A percentile compares a stretch with the other conserved stretches of the same genome.
phyloP scores from a whole-genome alignment of 2,113 vertebrate genomes.

The Alouatta palliata region DNA sequence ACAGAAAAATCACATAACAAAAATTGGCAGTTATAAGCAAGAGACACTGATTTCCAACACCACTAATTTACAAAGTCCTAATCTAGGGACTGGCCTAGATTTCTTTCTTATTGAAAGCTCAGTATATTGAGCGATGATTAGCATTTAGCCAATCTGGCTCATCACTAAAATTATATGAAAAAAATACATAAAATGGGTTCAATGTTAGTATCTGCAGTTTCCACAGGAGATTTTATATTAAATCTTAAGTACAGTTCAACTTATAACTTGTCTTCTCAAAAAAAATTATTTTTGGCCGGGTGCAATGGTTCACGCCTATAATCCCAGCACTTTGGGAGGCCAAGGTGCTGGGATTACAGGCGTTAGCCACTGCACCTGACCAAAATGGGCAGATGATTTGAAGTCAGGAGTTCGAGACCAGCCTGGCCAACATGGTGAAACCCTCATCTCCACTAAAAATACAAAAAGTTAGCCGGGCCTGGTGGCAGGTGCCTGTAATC shows the following conservation, averaged over 20 bases:
- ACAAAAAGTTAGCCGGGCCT: no score
- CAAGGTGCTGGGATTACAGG: no score
- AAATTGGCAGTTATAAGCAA: not conserved
- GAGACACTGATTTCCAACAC: not conserved
- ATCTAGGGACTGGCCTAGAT: not conserved
- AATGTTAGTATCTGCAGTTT: not conserved
- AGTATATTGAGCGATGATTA: not conserved
- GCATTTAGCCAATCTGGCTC: not conserved
- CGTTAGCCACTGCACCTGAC: no score
- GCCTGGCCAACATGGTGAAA: no score
- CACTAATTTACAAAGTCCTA: not conserved
- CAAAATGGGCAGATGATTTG: no score
- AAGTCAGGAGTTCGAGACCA: no score
- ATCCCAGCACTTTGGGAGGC: no score
- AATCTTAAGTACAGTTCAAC: conserved; percentile 28
- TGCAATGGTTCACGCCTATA: no score
- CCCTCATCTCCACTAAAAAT: no score
- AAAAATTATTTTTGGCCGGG: not conserved
- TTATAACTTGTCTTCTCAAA: not conserved
- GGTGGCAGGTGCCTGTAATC: no score
- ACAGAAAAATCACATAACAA: conserved; percentile 61
- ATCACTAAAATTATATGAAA: not conserved
- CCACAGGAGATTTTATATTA: conserved; percentile 28
- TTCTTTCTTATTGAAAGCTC: not conserved
- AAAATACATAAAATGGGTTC: not conserved